phyloP scores from a whole-genome alignment of 2,888 invertebrate species.

The Icerya purchasi region DNA sequence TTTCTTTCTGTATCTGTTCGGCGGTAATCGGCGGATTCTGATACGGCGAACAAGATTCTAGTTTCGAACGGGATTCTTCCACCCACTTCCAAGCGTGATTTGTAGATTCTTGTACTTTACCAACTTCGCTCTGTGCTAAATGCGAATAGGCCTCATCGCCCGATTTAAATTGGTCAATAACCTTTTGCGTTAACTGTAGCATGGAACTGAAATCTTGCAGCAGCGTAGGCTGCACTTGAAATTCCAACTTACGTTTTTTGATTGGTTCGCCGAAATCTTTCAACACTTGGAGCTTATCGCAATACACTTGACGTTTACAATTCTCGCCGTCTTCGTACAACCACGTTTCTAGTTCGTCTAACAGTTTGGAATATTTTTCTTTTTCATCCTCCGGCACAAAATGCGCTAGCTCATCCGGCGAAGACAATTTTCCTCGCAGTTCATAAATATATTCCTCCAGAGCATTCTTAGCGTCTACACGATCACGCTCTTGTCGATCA shows the following conservation, averaged over 20 bases:
- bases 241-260: slow-evolving; percentile 58
- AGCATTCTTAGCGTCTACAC: slow-evolving; percentile 86
- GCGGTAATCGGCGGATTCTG: slow-evolving; percentile 54
- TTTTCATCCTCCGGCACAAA: slow-evolving; percentile 55
- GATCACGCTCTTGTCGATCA: slow-evolving; percentile 82
- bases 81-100: slow-evolving; percentile 60
- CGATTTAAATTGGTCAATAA: slow-evolving; percentile 43
- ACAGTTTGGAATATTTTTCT: slow-evolving; percentile 25
- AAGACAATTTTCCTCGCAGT: slow-evolving; percentile 64
- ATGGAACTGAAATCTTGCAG: slow-evolving; percentile 58
- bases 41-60: slow-evolving; percentile 32
- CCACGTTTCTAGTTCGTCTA: slow-evolving; percentile 86
- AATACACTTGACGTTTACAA: slow-evolving; percentile 51
- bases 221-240: slow-evolving; percentile 51
- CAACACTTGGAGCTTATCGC: slow-evolving; percentile 30
- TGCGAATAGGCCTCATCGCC: slow-evolving; percentile 29
- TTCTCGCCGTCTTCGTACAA: slow-evolving; percentile 93
- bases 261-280: slow-evolving; percentile 74
- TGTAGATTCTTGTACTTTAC: slow-evolving; percentile 45
- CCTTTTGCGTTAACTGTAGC: slow-evolving; percentile 61
- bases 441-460: slow-evolving; percentile 98
- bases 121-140: slow-evolving; percentile 48
- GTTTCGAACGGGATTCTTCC: slow-evolving; percentile 46
- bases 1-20: slow-evolving; percentile 56
- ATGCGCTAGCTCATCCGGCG: slow-evolving; percentile 48